Evolutionary conservation across 1,140 invertebrate genomes (phyloP).

Genomic region (Pristionchus pacificus): DNA sequence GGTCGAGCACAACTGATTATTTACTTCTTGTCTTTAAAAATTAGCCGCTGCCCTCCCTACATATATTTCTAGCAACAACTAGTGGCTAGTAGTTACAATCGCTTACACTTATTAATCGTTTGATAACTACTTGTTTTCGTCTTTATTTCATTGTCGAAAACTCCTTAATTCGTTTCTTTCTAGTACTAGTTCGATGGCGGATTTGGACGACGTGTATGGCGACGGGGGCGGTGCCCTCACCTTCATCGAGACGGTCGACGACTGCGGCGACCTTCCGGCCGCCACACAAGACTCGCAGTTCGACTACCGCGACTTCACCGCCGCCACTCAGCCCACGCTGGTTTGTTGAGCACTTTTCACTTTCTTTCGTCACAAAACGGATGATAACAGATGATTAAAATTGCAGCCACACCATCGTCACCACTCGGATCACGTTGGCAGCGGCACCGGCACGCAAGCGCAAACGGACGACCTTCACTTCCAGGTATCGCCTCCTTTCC

Average conservation of each 20-base stretch:
- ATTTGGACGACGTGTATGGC: not conserved
- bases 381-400: slow-evolving; percentile 3
- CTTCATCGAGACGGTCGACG: slow-evolving; percentile 3
- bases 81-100: too few species aligned
- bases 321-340: slow-evolving; percentile 12
- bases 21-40: too few species aligned
- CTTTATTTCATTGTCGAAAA: too few species aligned
- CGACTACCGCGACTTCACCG: slow-evolving; percentile 16
- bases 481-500: too few species aligned
- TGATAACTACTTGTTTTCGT: too few species aligned
- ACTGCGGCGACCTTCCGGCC: not conserved
- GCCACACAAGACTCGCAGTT: slow-evolving; percentile 24
- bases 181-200: too few species aligned
- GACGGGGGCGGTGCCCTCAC: not conserved
- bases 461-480: not conserved
- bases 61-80: too few species aligned
- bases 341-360: slow-evolving; percentile 5
- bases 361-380: too few species aligned
- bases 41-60: too few species aligned
- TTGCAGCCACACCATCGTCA: not conserved
- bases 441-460: not conserved
- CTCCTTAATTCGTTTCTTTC: too few species aligned
- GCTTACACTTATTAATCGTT: too few species aligned
- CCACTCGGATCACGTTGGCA: not conserved
- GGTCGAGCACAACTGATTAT: too few species aligned